phyloP scores from a whole-genome alignment of 2,797 vertebrate species.

The Dryobates pubescens region DNA sequence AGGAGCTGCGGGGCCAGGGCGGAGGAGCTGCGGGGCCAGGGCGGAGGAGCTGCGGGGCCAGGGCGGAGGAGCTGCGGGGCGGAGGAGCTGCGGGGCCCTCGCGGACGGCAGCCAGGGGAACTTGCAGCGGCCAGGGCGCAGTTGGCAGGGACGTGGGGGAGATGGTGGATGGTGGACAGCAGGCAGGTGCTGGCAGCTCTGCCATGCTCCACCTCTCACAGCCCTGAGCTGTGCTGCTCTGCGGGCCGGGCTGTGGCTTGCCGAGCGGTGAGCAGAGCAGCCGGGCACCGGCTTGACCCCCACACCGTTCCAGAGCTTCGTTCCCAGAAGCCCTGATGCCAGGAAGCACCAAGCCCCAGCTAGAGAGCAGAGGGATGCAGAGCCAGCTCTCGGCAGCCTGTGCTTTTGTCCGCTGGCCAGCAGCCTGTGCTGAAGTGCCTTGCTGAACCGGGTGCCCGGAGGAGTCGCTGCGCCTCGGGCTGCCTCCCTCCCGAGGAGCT shows the following conservation, averaged over 20 bases:
- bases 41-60: too few species aligned
- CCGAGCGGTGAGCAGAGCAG: background rate
- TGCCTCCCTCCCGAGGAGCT: constrained; percentile 10
- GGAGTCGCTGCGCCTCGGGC: background rate
- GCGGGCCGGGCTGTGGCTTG: background rate
- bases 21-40: too few species aligned
- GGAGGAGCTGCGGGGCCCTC: background rate
- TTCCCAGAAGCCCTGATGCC: background rate
- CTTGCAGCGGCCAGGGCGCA: background rate
- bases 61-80: background rate
- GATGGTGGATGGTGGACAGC: too few species aligned
- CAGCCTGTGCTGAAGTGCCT: constrained; percentile 43
- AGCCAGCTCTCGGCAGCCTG: background rate
- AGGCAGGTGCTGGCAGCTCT: background rate
- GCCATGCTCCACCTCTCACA: background rate
- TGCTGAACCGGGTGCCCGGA: constrained; percentile 12
- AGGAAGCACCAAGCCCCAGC: background rate
- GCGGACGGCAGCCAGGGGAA: background rate
- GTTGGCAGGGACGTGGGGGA: background rate
- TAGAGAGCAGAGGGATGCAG: background rate
- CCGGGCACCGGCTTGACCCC: fast-evolving
- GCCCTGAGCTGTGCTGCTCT: background rate
- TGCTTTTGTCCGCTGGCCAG: constrained; percentile 13
- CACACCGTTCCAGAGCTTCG: background rate
- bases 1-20: too few species aligned